These are phyloP conservation scores for Pachydiplax longipennis DNA, from an alignment of 2,888 invertebrate genomes.

Conservation along the genomic window DNA sequence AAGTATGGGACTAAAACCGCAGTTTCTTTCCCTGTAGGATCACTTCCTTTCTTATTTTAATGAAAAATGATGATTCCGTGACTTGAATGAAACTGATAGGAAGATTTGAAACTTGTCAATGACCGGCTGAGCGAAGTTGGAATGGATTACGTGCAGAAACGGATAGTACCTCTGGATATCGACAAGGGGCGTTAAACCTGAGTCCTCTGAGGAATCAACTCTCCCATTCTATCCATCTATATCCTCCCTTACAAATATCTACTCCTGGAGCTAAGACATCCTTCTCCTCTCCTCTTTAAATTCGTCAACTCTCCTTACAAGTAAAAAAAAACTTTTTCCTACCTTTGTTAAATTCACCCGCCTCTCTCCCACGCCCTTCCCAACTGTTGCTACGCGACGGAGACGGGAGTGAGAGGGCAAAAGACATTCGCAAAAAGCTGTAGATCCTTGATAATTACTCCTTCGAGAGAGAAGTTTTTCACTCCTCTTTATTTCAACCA, in stretches of 20 bases:
- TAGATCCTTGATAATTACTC: background rate
- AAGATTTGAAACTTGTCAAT: background rate
- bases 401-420: background rate
- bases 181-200: background rate
- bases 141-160: background rate
- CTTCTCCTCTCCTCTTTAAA: background rate
- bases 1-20: too few species aligned
- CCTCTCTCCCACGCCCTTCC: background rate
- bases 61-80: background rate
- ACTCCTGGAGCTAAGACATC: background rate
- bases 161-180: background rate
- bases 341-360: background rate
- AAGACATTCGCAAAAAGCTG: background rate
- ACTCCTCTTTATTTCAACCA: background rate
- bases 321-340: background rate
- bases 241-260: background rate
- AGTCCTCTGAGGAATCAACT: background rate
- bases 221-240: background rate
- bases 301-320: background rate
- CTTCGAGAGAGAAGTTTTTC: background rate
- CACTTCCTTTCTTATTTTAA: too few species aligned
- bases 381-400: background rate
- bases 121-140: too few species aligned
- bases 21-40: too few species aligned
- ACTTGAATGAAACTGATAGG: background rate